Evolutionary conservation across 2,797 vertebrate species (phyloP).

Genomic region (Neoniphon sammara): DNA sequence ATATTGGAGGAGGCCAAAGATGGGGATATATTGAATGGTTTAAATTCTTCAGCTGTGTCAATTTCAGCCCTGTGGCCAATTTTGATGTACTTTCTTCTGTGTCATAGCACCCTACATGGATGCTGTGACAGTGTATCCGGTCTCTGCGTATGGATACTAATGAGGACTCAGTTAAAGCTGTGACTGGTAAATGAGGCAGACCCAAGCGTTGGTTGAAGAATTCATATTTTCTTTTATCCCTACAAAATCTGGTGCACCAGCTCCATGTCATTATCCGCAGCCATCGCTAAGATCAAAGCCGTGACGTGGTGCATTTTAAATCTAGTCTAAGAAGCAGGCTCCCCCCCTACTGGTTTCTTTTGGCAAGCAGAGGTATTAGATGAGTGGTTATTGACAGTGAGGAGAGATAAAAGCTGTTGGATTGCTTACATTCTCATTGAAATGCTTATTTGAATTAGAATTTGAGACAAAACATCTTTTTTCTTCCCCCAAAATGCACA

Average conservation of each 20-base stretch:
- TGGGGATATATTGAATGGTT: conserved; percentile 9
- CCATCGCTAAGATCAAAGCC: conserved; percentile 67
- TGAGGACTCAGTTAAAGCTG: conserved; percentile 59
- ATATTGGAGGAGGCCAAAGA: not conserved
- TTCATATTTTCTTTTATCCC: conserved; percentile 67
- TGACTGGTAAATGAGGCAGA: conserved; percentile 59
- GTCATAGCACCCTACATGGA: conserved; percentile 25
- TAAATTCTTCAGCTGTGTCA: conserved; percentile 47
- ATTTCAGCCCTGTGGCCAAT: conserved; percentile 35
- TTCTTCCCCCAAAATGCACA: not conserved
- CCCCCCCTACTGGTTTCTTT: conserved; percentile 12
- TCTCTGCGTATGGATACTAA: conserved; percentile 47
- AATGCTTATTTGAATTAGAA: conserved; percentile 22
- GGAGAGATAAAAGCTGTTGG: not conserved
- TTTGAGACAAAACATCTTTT: not conserved
- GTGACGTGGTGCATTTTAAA: conserved; percentile 45
- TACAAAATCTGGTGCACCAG: conserved; percentile 58
- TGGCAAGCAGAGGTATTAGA: conserved; percentile 29
- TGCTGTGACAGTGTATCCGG: conserved; percentile 23
- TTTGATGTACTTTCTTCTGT: conserved; percentile 33
- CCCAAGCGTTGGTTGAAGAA: conserved; percentile 51
- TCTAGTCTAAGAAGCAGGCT: conserved; percentile 45
- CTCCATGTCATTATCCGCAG: conserved; percentile 67
- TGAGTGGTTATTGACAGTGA: conserved; percentile 27
- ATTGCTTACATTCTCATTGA: conserved; percentile 25